These are phyloP conservation scores for Acronicta alni DNA, from an alignment of 2,888 invertebrate genomes.

Conservation along the genomic window DNA sequence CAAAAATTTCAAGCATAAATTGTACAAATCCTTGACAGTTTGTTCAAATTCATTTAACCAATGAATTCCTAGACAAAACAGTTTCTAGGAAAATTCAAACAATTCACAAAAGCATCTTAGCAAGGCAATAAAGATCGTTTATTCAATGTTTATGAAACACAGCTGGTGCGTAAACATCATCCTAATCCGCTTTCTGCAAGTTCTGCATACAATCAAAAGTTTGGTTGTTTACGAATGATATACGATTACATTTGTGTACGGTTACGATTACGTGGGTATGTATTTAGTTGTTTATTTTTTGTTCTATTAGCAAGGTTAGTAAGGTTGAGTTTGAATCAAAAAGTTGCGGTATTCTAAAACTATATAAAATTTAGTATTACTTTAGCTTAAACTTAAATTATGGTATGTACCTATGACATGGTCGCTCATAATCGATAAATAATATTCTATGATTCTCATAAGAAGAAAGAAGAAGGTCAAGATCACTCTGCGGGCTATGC, in stretches of 20 bases:
- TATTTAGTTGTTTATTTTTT: too few relatives aligned
- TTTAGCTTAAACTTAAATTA: too few relatives aligned
- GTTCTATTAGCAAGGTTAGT: too few relatives aligned
- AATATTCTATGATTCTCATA: too few relatives aligned
- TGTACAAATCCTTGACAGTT: conserved; percentile 33
- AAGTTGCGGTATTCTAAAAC: too few relatives aligned
- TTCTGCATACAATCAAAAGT: conserved; percentile 36
- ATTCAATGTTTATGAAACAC: conserved; percentile 44
- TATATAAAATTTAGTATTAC: too few relatives aligned
- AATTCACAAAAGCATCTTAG: conserved; percentile 31
- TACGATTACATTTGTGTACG: background rate
- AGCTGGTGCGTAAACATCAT: conserved; percentile 42
- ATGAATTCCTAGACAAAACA: conserved; percentile 40
- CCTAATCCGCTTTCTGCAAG: background rate
- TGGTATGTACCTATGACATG: too few relatives aligned
- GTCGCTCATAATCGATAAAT: too few relatives aligned
- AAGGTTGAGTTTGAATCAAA: too few relatives aligned
- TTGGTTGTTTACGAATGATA: conserved; percentile 32
- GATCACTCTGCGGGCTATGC: too few relatives aligned
- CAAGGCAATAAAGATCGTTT: conserved; percentile 39
- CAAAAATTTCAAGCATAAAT: conserved; percentile 9
- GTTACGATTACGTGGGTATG: too few relatives aligned
- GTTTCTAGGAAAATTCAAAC: conserved; percentile 21
- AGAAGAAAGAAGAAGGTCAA: too few relatives aligned
- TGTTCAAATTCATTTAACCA: conserved; percentile 27